Evolutionary conservation across 2,797 vertebrate species (phyloP), one percentile per base, ranked within the genome.

Genomic region (Bovichtus variegatus): DNA sequence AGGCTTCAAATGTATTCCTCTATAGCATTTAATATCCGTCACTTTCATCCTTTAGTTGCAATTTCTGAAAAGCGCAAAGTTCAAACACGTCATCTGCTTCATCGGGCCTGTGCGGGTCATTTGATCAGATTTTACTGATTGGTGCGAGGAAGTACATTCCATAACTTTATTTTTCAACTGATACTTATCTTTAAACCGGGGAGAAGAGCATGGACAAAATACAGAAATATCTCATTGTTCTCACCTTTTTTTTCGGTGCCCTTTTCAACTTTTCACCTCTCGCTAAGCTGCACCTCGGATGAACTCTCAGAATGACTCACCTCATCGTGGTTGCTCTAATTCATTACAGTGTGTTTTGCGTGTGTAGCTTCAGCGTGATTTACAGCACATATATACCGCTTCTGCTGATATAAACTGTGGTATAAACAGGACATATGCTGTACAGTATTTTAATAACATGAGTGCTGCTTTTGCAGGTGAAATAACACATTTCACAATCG

Each of bases 361-460:
- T 58, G 34, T 50, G 67, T 41, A 7, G 41, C 18, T 4, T 53
- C 9, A 40, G 18, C 27, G 36, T 34, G 1, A 60, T 43, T 23
- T 36, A 25, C 1, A 21, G 29, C 8, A 6, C 34, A 18, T 21
- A 29, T 15, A 44, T 12, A 3, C 2, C 29, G 41, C 46, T 27
- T 49, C 3, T 47, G 18, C 15, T 44, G 23, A n/a, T n/a, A n/a
- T 8, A 7, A 34, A 65, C 40, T 18, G 18, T 25, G 19, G 18
- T 29, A 16, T 67, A 73, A 70, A 76, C 53, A 47, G 16, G 10
- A 40, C 25, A 21, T 13, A 23, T 18, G n/a, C n/a, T n/a, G n/a
- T n/a, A n/a, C n/a, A n/a, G n/a, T n/a, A 63, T 80, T 72, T 68
- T 23, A 54, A 36, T 23, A 27, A 46, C 27, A 54, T 6, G 21